Conservation (phyloP, 2,797 vertebrate species). For the Pipistrellus pipistrellus region DNA sequence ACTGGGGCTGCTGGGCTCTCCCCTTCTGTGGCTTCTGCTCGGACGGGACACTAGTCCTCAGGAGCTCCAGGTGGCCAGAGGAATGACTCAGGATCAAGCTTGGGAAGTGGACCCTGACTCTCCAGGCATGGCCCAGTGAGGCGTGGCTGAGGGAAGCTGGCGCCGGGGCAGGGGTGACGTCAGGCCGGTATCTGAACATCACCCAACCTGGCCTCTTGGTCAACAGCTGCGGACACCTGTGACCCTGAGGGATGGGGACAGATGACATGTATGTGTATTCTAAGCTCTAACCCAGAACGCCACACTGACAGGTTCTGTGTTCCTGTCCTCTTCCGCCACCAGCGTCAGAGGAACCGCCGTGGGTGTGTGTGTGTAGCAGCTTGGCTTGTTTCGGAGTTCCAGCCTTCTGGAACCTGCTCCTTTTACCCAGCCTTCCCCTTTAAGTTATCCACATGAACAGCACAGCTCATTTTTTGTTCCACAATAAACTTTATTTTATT, state of each 20-base stretch:
- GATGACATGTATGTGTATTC: not conserved
- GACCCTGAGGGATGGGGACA: not conserved
- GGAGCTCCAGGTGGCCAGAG: not conserved
- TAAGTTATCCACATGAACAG: not conserved
- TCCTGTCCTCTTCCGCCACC: not conserved
- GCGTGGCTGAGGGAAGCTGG: accelerated
- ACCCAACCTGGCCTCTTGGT: not conserved
- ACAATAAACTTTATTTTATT: conserved; percentile 59
- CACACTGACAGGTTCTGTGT: not conserved
- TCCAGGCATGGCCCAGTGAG: not conserved
- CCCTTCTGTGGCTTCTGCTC: not conserved
- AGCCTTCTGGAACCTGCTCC: not conserved
- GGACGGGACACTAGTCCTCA: not conserved
- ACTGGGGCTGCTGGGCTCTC: too few relatives aligned
- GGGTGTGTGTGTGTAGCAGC: accelerated
- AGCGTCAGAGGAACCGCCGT: accelerated
- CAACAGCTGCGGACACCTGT: not conserved
- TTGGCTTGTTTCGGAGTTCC: not conserved
- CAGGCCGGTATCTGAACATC: not conserved
- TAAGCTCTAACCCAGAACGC: not conserved
- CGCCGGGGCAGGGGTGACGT: not conserved
- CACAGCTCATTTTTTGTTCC: not conserved
- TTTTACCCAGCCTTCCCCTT: not conserved
- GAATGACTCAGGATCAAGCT: not conserved
- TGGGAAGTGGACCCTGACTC: not conserved